Base-by-base conservation (phyloP, 2,888 invertebrate species). In the Drosophila nigritarsus region DNA sequence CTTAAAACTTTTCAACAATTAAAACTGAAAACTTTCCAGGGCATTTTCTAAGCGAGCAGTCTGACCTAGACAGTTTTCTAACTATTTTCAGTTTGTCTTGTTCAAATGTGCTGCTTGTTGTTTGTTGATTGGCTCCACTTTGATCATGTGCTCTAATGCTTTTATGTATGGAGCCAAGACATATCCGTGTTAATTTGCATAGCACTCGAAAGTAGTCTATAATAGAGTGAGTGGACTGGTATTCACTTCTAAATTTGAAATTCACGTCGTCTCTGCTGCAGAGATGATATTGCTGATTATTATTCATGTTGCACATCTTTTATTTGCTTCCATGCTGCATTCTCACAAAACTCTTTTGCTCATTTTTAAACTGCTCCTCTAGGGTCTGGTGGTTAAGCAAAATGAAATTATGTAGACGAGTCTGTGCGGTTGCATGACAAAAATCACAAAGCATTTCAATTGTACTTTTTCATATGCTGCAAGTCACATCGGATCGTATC, bases 381-480 rank as follows among this genome's bases (percentile, higher is more conserved):
- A 30, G 51, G 29, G 27, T 38, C 9, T 42, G 54, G 56, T 29
- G 36, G 56, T 49, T 78, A 71, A 81, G 76, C 82, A 75, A 78
- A 72, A 80, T 65, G 54, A 67, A 65, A 65, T 80, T 9, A 56
- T 40, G 72, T 63, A 53, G 45, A 34, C 15, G n/a, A 27, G 50
- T 54, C 18, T 15, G 50, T 9, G 13, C 20, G 27, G 7, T 18
- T 64, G 75, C 85, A 87, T 84, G 89, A 84, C 85, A 82, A 80
- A 84, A 85, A 87, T 89, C 87, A 87, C 85, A 85, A 89, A 87
- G 85, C 85, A 87, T 84, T 84, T 87, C 75, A 77, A 89, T 84
- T 84, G 82, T 73, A 72, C 73, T 80, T 78, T 89, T 84, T 89
- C 85, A 85, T 85, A 85, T 85, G 85, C 82, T 87, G 82, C 89